phyloP scores from a whole-genome alignment of 2,113 vertebrate genomes.

The Gasterosteus nipponicus region DNA sequence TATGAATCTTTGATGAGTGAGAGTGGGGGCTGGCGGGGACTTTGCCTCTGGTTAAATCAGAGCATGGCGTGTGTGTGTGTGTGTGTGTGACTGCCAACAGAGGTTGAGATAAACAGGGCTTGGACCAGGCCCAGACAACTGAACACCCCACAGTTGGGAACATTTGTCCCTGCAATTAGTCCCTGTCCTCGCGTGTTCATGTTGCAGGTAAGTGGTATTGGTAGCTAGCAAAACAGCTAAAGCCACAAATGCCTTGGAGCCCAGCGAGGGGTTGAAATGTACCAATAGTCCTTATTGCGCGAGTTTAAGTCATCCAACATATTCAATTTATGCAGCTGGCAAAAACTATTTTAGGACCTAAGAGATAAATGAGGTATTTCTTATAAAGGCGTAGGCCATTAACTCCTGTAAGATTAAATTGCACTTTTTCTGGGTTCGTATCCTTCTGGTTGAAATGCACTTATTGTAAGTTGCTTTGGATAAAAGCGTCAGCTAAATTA shows the following conservation, averaged over 20 bases:
- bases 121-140: conserved; percentile 88
- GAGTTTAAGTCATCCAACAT: conserved; percentile 9
- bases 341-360: conserved; percentile 3
- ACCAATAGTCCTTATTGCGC: conserved; percentile 6
- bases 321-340: conserved; percentile 27
- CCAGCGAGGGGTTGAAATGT: background rate
- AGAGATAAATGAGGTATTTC: background rate
- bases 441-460: too few relatives aligned
- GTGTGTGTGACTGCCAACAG: conserved; percentile 89
- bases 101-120: conserved; percentile 92
- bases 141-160: conserved; percentile 85
- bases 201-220: conserved; percentile 69
- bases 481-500: too few relatives aligned
- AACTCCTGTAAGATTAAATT: too few relatives aligned
- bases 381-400: background rate
- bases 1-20: conserved; percentile 98
- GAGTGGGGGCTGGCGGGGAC: conserved; percentile 78
- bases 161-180: conserved; percentile 89
- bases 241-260: conserved; percentile 5
- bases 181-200: conserved; percentile 80
- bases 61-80: conserved; percentile 89
- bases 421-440: too few relatives aligned
- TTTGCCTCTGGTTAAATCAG: conserved; percentile 94
- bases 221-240: conserved; percentile 36
- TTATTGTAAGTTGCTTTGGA: too few relatives aligned